phyloP scores from a whole-genome alignment of 2,113 vertebrate species.

The Mormyrus lacerda region DNA sequence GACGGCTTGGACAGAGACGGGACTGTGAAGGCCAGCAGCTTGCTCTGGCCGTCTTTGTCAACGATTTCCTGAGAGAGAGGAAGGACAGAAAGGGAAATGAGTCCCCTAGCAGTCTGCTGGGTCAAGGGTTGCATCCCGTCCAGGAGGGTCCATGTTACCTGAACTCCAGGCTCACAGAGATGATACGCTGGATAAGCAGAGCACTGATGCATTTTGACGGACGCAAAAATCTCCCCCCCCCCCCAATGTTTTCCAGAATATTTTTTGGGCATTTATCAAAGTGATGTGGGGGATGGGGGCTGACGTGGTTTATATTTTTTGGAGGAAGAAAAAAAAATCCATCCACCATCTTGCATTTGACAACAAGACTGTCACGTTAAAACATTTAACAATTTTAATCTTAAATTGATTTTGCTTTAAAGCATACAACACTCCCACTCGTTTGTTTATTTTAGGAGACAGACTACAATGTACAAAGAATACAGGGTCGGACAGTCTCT shows the following conservation, averaged over 20 bases:
- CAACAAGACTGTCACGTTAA: neutral
- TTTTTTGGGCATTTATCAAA: neutral
- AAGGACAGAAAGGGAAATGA: neutral
- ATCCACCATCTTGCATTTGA: neutral
- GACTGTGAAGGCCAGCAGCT: conserved; percentile 87
- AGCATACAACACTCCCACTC: neutral
- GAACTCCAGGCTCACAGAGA: neutral
- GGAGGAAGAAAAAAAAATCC: neutral
- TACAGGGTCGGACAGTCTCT: neutral
- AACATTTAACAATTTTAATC: neutral
- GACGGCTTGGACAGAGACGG: conserved; percentile 96
- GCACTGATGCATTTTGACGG: neutral
- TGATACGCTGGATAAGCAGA: neutral
- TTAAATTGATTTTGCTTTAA: neutral
- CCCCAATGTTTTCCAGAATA: too few species aligned
- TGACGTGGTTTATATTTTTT: neutral
- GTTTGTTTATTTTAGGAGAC: neutral
- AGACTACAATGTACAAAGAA: neutral
- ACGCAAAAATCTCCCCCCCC: neutral
- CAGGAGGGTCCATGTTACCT: neutral
- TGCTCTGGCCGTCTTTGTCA: conserved; percentile 91
- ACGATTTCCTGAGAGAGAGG: conserved; percentile 78
- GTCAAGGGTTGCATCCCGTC: neutral
- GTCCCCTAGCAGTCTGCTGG: neutral
- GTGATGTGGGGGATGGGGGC: neutral